Evolutionary conservation across 2,888 invertebrate genomes (phyloP), one percentile per base, ranked within the genome.

Genomic region (Thecocarcelia acutangulata): DNA sequence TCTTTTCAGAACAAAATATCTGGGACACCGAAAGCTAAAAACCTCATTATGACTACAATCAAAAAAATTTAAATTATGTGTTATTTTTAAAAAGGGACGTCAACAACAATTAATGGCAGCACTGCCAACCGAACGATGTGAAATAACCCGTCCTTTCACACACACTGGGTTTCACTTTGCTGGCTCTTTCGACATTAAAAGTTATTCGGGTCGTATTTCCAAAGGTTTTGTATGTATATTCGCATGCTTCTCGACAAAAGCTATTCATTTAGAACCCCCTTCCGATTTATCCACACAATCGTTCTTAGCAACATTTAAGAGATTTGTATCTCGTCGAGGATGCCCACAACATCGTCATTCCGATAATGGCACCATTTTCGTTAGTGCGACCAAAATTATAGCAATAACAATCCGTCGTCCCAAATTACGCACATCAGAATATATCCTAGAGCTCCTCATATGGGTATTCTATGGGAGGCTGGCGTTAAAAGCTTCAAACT

Each of bases 191-290:
- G 74, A 44, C n/a, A n/a, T 44, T 1, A 44, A 44, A n/a, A 44
- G 44, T n/a, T 44, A 44, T 44, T 44, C 54, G 11, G 52, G 54
- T 28, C 63, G 58, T 9, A 58, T 63, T 42, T 61, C 73, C 1
- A 63, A 73, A 24, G 63, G 63, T 12, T 73, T 54, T 19, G 73
- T 73, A 4, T 73, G 63, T 19, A n/a, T 72, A 15, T 54, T 63
- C 24, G 54, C 2, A 3, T 44, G 44, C 15, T 44, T 44, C n/a
- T 44, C 15, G 15, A 15, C 15, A 3, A 44, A 44, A n/a, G 58
- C 70, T 2, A 58, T 70, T 8, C 70, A 72, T 40, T 21, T 50
- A 24, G 70, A 69, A 28, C 28, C 46, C 1, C 56, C 58, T 15
- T 28, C 28, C 28, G 28, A 28, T 6, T 28, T 28, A 28, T 28